These are phyloP conservation scores for Gastrophysa polygoni DNA, from an alignment of 2,888 invertebrate genomes.

Conservation along the genomic window DNA sequence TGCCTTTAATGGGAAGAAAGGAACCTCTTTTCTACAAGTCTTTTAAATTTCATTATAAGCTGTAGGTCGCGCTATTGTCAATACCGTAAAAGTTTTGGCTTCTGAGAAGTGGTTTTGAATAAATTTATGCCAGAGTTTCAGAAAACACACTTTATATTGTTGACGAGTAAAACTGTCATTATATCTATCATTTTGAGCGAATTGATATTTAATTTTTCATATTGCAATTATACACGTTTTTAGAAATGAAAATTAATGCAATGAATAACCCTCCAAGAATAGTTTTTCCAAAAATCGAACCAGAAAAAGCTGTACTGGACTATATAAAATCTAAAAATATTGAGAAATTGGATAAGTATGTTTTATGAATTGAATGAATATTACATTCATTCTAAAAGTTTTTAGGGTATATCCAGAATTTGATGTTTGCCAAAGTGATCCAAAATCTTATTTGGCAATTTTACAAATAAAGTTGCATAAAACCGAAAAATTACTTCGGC, in stretches of 20 bases:
- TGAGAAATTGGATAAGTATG: slow-evolving; percentile 20
- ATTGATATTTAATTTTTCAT: no score
- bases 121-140: no score
- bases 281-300: slow-evolving; percentile 17
- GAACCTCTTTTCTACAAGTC: no score
- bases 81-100: no score
- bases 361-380: neutral
- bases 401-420: slow-evolving; percentile 32
- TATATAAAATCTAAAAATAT: slow-evolving; percentile 22
- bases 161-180: neutral
- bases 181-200: neutral
- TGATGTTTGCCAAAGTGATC: slow-evolving; percentile 31
- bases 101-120: no score
- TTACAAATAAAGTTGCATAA: slow-evolving; percentile 29
- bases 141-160: no score
- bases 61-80: no score
- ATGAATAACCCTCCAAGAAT: slow-evolving; percentile 14
- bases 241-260: neutral
- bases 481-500: slow-evolving; percentile 27
- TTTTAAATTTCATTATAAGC: no score
- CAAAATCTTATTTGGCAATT: slow-evolving; percentile 23
- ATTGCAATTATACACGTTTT: no score
- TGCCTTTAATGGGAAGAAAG: no score
- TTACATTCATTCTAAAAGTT: neutral
- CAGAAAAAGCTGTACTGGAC: slow-evolving; percentile 23